Base-by-base conservation (phyloP, 2,888 invertebrate species). In the Cordylochernes scorpioides region DNA sequence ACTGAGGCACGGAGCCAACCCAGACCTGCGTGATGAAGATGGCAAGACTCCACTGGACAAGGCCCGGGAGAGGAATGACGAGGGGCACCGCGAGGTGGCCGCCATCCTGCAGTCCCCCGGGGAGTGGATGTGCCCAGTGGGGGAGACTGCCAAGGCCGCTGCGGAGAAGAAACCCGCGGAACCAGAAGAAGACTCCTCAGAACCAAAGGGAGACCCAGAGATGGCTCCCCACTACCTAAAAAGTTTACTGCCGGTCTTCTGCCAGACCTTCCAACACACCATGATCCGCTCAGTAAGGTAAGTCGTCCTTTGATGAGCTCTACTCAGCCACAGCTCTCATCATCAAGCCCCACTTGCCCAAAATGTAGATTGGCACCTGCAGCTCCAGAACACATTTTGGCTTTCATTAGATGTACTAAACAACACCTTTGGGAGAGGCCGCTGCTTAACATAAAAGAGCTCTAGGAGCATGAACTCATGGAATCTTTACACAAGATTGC, bases 21-120 rank as follows among this genome's bases (percentile, higher is more conserved):
- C 94, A 0, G 94, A 94, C 58, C 58, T 97, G 29, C 62, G 94
- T 18, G 94, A 94, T 54, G 62, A 97, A 55, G 97, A 97, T 53
- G 91, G 94, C 1, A 94, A 94, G 57, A 94, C 94, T 0, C 88
- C 97, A 0, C 56, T 97, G 28, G 97, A 97, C 54, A 97, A 97
- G 53, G 94, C 97, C 1, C 62, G 94, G 32, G 97, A 97, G 57
- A 62, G 94, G 39, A 75, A 78, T 33, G 88, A 91, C 49, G 77
- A 78, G 57, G 78, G 75, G 1, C 80, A 80, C 46, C 62, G 80
- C 17, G 42, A 80, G 55, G 82, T 84, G 2, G 78, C 82, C 4
- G 73, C 77, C 8, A 82, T 88, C 46, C 58, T 88, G 28, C 86
- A 88, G 51, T 80, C 80, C 26, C 82, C 86, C 8, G 63, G 84